phyloP scores from a whole-genome alignment of 2,888 invertebrate species.

The Thereva nobilitata region DNA sequence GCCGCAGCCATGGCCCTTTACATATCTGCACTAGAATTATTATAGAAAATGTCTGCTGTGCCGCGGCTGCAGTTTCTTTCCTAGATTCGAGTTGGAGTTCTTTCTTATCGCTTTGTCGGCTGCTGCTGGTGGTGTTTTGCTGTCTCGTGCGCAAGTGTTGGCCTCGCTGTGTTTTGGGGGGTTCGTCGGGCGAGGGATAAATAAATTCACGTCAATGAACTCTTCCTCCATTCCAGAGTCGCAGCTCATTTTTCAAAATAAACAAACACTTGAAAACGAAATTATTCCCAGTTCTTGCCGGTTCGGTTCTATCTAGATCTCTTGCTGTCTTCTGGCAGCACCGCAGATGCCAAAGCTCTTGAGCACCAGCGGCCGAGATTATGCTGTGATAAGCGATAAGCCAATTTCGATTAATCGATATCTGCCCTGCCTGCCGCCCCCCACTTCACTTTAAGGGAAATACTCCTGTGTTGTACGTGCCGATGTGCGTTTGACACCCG shows the following conservation, averaged over 20 bases:
- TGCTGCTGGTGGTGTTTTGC: conserved; percentile 8
- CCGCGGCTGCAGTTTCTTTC: conserved; percentile 8
- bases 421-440: not conserved
- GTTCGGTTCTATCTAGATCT: no score
- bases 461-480: not conserved
- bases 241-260: conserved; percentile 12
- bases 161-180: conserved; percentile 10
- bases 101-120: conserved; percentile 17
- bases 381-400: conserved; percentile 11
- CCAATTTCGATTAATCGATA: conserved; percentile 20
- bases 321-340: not conserved
- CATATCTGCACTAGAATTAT: no score
- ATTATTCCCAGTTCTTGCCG: no score
- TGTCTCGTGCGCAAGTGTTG: conserved; percentile 18
- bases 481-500: no score
- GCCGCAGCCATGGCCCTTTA: no score
- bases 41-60: conserved; percentile 12
- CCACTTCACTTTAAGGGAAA: not conserved
- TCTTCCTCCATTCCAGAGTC: conserved; percentile 7
- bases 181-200: conserved; percentile 1
- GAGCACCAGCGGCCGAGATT: conserved; percentile 1
- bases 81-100: conserved; percentile 2
- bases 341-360: not conserved
- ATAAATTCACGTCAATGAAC: conserved; percentile 21
- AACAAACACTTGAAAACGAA: conserved; percentile 4